Percentiles rank a stretch among this genome's conserved stretches.
These are phyloP conservation scores for Cyclargus thomasi DNA, from an alignment of 1,140 invertebrate species.

Conservation along the genomic window DNA sequence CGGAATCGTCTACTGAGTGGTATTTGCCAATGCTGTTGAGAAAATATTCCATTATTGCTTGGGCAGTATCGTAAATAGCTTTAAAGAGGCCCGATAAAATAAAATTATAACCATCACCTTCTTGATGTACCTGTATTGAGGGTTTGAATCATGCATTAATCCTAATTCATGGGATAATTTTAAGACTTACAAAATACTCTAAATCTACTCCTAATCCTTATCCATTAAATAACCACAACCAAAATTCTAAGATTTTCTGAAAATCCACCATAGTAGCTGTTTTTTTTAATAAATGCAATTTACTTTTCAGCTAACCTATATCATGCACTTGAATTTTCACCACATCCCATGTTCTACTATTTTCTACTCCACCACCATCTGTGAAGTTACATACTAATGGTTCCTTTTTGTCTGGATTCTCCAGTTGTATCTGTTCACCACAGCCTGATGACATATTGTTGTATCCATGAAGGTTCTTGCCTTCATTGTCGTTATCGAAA, in stretches of 20 bases:
- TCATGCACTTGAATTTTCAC: not conserved
- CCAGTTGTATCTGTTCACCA: constrained; percentile 50
- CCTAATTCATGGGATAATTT: too few relatives aligned
- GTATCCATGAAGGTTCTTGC: constrained; percentile 48
- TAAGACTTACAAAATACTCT: not conserved
- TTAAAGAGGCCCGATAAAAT: too few relatives aligned
- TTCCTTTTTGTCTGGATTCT: constrained; percentile 60
- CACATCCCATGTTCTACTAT: constrained; percentile 21
- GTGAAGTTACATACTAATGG: constrained; percentile 46
- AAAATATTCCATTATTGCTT: too few relatives aligned
- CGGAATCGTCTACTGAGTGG: constrained; percentile 97
- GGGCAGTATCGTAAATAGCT: too few relatives aligned
- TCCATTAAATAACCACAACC: too few relatives aligned
- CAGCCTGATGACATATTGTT: constrained; percentile 48
- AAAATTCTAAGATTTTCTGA: too few relatives aligned
- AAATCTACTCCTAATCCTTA: not conserved
- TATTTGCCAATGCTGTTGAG: constrained; percentile 95
- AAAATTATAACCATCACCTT: too few relatives aligned
- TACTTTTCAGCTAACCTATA: too few relatives aligned
- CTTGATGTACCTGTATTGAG: too few relatives aligned
- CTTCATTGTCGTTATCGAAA: constrained; percentile 33
- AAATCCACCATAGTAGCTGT: not conserved
- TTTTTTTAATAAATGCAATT: not conserved
- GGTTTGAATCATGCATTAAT: too few relatives aligned
- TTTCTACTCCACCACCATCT: constrained; percentile 36